Percentiles rank a stretch among this genome's conserved stretches.
These are phyloP conservation scores for Diplolepis rosae DNA, from an alignment of 2,888 invertebrate genomes.

Conservation along the genomic window DNA sequence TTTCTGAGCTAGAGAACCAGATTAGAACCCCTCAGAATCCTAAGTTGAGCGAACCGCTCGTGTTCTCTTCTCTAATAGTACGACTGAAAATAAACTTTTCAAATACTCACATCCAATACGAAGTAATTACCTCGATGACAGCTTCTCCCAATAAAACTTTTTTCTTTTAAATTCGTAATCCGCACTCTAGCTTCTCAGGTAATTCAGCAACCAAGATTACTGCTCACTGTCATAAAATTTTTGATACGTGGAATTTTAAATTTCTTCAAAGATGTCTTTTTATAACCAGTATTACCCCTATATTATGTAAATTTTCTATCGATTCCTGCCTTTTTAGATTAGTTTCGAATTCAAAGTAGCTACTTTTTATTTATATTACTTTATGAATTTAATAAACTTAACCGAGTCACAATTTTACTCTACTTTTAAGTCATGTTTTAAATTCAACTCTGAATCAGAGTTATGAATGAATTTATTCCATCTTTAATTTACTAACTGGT, in stretches of 20 bases:
- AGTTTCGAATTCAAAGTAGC: conserved; percentile 17
- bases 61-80: conserved; percentile 33
- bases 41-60: background rate
- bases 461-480: background rate
- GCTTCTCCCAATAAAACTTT: background rate
- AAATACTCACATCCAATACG: conserved; percentile 21
- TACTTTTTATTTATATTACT: conserved; percentile 12
- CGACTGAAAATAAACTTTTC: conserved; percentile 39
- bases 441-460: background rate
- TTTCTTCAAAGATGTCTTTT: conserved; percentile 6
- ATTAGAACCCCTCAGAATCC: too few relatives aligned
- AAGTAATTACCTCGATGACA: background rate
- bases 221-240: conserved; percentile 16
- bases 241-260: conserved; percentile 19
- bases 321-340: conserved; percentile 12
- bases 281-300: background rate
- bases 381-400: background rate
- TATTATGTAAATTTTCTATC: conserved; percentile 16
- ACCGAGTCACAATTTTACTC: background rate
- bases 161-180: conserved; percentile 10
- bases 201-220: conserved; percentile 20
- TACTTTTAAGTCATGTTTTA: background rate
- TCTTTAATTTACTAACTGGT: too few relatives aligned
- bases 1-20: too few relatives aligned
- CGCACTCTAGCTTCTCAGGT: background rate